phyloP scores from a whole-genome alignment of 2,888 invertebrate genomes.

The Sinopyrophorus schimmeli region DNA sequence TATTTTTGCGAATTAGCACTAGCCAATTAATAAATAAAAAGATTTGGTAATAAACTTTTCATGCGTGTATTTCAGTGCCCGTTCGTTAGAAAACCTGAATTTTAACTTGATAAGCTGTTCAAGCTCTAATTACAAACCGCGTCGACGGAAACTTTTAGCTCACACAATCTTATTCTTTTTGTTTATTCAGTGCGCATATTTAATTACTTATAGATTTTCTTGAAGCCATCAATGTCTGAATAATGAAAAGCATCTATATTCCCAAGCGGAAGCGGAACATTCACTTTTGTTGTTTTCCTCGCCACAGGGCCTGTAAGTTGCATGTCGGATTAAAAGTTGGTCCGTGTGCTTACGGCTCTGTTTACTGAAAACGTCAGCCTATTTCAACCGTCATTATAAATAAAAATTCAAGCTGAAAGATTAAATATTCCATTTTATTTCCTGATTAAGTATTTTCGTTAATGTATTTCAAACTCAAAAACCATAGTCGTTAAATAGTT shows the following conservation, averaged over 20 bases:
- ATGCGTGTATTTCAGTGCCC: too few relatives aligned
- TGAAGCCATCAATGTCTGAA: slow-evolving; percentile 40
- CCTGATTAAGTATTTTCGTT: too few relatives aligned
- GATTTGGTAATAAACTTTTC: too few relatives aligned
- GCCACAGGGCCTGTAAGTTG: slow-evolving; percentile 34
- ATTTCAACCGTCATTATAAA: slow-evolving; percentile 21
- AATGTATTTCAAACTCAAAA: too few relatives aligned
- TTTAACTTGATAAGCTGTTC: too few relatives aligned
- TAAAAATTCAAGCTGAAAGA: slow-evolving; percentile 13
- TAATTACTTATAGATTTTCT: slow-evolving; percentile 42
- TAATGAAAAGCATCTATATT: slow-evolving; percentile 42
- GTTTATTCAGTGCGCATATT: slow-evolving; percentile 43
- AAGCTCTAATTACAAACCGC: slow-evolving; percentile 18
- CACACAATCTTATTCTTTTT: slow-evolving; percentile 27
- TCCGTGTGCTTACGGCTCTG: slow-evolving; percentile 18
- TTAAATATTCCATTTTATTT: too few relatives aligned
- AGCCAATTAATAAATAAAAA: too few relatives aligned
- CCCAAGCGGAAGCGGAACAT: slow-evolving; percentile 35
- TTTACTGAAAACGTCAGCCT: slow-evolving; percentile 23
- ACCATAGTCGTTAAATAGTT: too few relatives aligned
- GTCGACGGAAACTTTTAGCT: slow-evolving; percentile 9
- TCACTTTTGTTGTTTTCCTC: slow-evolving; percentile 28
- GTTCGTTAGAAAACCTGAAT: too few relatives aligned
- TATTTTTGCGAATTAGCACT: too few relatives aligned
- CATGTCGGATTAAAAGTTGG: slow-evolving; percentile 37